Evolutionary conservation across 2,888 invertebrate species (phyloP).

Genomic region (Micoletzkya japonica): DNA sequence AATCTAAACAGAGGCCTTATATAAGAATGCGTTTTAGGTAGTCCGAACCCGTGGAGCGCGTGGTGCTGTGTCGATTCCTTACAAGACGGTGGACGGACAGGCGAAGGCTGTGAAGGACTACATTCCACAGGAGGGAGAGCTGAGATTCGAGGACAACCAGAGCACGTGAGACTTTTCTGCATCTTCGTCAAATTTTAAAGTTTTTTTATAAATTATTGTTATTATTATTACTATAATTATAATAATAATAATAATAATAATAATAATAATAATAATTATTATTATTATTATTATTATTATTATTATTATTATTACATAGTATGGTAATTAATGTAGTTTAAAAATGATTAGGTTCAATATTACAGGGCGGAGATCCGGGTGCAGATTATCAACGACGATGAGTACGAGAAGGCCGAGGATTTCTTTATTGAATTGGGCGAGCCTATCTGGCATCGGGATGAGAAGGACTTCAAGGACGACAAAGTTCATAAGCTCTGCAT

Average conservation of each 20-base stretch:
- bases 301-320: too few relatives aligned
- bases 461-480: slow-evolving; percentile 26
- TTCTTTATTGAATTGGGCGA: slow-evolving; percentile 89
- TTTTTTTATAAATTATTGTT: too few relatives aligned
- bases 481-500: slow-evolving; percentile 30
- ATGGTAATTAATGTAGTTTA: neutral
- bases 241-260: too few relatives aligned
- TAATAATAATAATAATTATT: too few relatives aligned
- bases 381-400: slow-evolving; percentile 90
- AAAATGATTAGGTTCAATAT: neutral
- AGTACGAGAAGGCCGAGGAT: slow-evolving; percentile 92
- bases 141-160: slow-evolving; percentile 94
- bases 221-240: too few relatives aligned
- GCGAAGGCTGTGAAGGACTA: slow-evolving; percentile 79
- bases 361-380: slow-evolving; percentile 84
- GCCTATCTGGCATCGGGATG: slow-evolving; percentile 71
- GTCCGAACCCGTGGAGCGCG: slow-evolving; percentile 82
- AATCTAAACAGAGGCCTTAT: neutral
- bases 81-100: slow-evolving; percentile 87
- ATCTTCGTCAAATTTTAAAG: too few relatives aligned
- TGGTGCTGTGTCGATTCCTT: slow-evolving; percentile 85
- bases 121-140: slow-evolving; percentile 76
- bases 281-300: too few relatives aligned
- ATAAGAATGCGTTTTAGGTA: slow-evolving; percentile 17
- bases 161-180: slow-evolving; percentile 84